Base-by-base conservation (phyloP, 2,797 vertebrate genomes). In the Miichthys miiuy region DNA sequence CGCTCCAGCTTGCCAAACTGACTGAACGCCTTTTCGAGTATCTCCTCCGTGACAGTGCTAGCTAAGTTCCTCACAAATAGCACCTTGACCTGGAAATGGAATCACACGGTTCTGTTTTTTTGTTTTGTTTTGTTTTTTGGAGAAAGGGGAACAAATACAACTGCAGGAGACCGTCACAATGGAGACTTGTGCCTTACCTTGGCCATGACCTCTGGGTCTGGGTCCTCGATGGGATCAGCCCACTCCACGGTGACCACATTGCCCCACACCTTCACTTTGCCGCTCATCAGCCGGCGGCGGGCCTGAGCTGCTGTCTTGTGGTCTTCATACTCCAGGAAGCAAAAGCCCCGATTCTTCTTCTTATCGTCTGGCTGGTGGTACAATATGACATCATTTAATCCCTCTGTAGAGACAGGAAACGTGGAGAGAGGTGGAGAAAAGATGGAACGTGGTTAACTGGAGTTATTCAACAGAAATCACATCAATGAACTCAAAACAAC, bases 331-430 rank as follows among this genome's bases (percentile, higher is more conserved):
- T 99, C 98, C 92, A 99, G 94, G 89, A 99, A 99, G 90, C 98
- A 99, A 94, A 99, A 99, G 38, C 98, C 98, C 21, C 98, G 93
- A 87, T 99, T 99, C 91, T 99, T 99, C 91, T 98, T 99, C 95
- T 99, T 99, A 91, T 99, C 98, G 38, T 99, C 98, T 21, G 98
- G 98, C 92, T 99, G 98, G 91, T 99, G 98, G 93, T 99, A 99
- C 87, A 99, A 96, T 96, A 99, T 99, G 91, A 99, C 98, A 90
- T 99, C 98, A 92, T 97, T 99, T 93, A 99, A 97, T 92, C 98
- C 98, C 96, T 99, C 98, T 99, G 92, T 52, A 56, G 80, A 87
- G 52, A 86, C 38, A 42, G 75, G 47, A 67, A 64, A 80, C 27
- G 11, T n/a, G 25, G 47, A 74, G 34, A 69, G 17, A 60, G 18